Percentiles rank a stretch among this genome's conserved stretches.
These are phyloP conservation scores for Ceyx margarethae DNA, from an alignment of 2,113 vertebrate species.

Conservation along the genomic window DNA sequence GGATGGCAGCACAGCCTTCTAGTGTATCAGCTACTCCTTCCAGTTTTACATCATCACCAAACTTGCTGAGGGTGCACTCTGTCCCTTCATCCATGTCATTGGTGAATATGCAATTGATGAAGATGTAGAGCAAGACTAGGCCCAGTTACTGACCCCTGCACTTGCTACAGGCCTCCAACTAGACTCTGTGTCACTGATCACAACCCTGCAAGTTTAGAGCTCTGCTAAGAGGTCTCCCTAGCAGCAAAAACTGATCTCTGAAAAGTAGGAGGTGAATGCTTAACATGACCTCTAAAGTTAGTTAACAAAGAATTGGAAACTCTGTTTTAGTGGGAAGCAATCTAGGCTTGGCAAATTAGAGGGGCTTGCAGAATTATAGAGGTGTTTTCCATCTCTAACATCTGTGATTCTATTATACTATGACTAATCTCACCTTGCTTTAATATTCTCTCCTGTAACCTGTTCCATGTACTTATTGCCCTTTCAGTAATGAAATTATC, in stretches of 20 bases:
- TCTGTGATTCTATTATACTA: background rate
- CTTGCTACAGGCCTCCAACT: no score
- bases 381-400: background rate
- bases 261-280: background rate
- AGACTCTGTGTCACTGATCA: no score
- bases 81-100: no score
- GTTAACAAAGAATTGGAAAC: background rate
- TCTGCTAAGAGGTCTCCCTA: background rate
- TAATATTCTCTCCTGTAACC: background rate
- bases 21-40: no score
- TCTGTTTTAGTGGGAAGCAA: background rate
- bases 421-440: slow-evolving; percentile 16
- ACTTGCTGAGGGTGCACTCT: no score
- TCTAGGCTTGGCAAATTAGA: background rate
- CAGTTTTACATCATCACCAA: no score
- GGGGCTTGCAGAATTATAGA: background rate
- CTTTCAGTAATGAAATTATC: slow-evolving; percentile 24
- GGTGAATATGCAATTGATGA: no score
- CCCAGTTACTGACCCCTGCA: no score
- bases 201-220: no score
- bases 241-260: background rate
- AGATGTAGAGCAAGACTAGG: no score
- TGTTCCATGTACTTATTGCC: background rate
- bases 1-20: no score
- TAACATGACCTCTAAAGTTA: background rate